phyloP scores from a whole-genome alignment of 1,140 invertebrate genomes.

The Drosophila pseudoananassae region DNA sequence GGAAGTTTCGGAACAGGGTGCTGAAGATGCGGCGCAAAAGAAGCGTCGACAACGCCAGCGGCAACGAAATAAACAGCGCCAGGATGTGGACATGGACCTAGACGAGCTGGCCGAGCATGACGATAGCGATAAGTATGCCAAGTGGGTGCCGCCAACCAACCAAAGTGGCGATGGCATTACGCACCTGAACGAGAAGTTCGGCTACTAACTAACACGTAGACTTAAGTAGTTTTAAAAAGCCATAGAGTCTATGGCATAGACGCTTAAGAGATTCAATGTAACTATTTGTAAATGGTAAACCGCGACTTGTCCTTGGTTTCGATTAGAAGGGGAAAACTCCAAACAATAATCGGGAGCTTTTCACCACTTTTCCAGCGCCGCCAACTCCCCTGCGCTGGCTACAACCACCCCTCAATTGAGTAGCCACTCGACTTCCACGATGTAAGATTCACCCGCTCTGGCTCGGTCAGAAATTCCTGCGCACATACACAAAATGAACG shows the following conservation, averaged over 20 bases:
- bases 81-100: slow-evolving; percentile 81
- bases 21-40: slow-evolving; percentile 45
- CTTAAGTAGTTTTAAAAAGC: slow-evolving; percentile 17
- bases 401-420: slow-evolving; percentile 29
- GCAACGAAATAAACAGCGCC: slow-evolving; percentile 65
- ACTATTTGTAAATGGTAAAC: slow-evolving; percentile 37
- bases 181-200: slow-evolving; percentile 92
- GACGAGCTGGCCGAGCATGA: slow-evolving; percentile 85
- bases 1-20: slow-evolving; percentile 23
- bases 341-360: slow-evolving; percentile 18
- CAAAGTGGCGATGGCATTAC: slow-evolving; percentile 93
- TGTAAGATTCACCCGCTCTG: slow-evolving; percentile 19
- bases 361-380: slow-evolving; percentile 36
- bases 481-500: slow-evolving; percentile 69
- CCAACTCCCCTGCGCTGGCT: slow-evolving; percentile 33
- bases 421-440: slow-evolving; percentile 50
- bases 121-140: slow-evolving; percentile 87
- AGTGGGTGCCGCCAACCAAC: slow-evolving; percentile 90
- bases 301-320: not conserved
- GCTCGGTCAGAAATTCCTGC: slow-evolving; percentile 58
- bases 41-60: slow-evolving; percentile 56
- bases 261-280: slow-evolving; percentile 32
- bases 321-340: slow-evolving; percentile 4
- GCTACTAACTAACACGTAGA: slow-evolving; percentile 86
- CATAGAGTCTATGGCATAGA: slow-evolving; percentile 5